phyloP scores from a whole-genome alignment of 2,888 invertebrate genomes.

The Lasioglossum oenotherae region DNA sequence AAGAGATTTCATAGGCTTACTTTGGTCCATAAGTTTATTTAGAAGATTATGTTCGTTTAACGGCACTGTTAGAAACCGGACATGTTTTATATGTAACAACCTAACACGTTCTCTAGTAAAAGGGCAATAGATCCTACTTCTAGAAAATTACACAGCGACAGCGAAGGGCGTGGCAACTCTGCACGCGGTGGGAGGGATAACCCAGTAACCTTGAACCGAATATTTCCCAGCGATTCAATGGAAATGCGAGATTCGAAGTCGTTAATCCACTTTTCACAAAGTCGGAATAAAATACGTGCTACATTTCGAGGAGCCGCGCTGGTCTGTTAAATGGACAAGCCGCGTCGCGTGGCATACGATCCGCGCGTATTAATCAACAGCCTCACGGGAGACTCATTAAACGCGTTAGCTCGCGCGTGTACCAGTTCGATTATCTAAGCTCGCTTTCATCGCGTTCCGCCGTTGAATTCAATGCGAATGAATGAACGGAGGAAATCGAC shows the following conservation, averaged over 20 bases:
- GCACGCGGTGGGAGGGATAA: not conserved
- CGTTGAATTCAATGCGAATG: slow-evolving; percentile 34
- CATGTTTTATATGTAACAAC: too few relatives aligned
- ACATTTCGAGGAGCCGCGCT: not conserved
- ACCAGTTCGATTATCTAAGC: slow-evolving; percentile 22
- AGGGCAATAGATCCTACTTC: not conserved
- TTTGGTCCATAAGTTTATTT: too few relatives aligned
- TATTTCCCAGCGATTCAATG: not conserved
- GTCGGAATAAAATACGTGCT: not conserved
- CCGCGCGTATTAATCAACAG: slow-evolving; percentile 10
- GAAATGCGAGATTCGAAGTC: not conserved
- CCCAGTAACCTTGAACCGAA: slow-evolving; percentile 13
- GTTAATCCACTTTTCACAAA: not conserved
- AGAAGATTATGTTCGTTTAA: too few relatives aligned
- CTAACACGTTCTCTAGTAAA: not conserved
- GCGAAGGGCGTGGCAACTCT: not conserved
- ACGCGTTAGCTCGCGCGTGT: slow-evolving; percentile 19
- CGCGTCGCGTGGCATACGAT: not conserved
- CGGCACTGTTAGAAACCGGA: too few relatives aligned
- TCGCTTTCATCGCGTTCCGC: slow-evolving; percentile 27
- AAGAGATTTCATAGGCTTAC: too few relatives aligned
- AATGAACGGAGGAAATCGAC: slow-evolving; percentile 15
- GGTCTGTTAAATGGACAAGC: not conserved
- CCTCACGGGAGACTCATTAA: slow-evolving; percentile 14
- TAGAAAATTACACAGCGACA: not conserved